phyloP scores from a whole-genome alignment of 2,113 vertebrate genomes.

The Andinoacara biseriatus region DNA sequence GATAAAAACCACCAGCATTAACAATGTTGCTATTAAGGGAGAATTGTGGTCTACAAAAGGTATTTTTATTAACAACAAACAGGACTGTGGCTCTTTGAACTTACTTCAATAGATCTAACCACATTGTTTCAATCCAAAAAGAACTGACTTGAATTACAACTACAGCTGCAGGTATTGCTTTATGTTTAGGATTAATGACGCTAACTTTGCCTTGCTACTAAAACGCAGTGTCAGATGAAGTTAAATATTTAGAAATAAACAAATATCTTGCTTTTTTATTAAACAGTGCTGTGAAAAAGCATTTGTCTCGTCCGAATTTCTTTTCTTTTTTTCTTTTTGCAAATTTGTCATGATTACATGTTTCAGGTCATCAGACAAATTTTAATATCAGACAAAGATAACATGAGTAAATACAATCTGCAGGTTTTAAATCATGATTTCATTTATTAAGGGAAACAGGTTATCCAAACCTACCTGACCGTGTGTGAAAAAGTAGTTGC shows the following conservation, averaged over 20 bases:
- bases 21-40: background rate
- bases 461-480: background rate
- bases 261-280: background rate
- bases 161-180: background rate
- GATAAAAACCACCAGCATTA: background rate
- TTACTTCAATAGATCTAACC: background rate
- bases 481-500: too few relatives aligned
- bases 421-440: background rate
- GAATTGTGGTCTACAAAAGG: background rate
- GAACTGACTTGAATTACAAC: background rate
- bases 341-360: background rate
- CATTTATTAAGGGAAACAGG: background rate
- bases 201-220: background rate
- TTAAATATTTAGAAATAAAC: conserved; percentile 5
- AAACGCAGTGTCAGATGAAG: background rate
- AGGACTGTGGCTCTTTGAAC: background rate
- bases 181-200: conserved; percentile 8
- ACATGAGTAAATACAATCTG: background rate
- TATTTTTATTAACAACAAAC: background rate
- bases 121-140: background rate
- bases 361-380: background rate
- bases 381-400: background rate
- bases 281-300: background rate
- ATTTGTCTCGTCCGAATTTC: too few relatives aligned
- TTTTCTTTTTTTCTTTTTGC: background rate